Evolutionary conservation across 2,888 invertebrate genomes (phyloP).

Genomic region (Cephus pulcher): DNA sequence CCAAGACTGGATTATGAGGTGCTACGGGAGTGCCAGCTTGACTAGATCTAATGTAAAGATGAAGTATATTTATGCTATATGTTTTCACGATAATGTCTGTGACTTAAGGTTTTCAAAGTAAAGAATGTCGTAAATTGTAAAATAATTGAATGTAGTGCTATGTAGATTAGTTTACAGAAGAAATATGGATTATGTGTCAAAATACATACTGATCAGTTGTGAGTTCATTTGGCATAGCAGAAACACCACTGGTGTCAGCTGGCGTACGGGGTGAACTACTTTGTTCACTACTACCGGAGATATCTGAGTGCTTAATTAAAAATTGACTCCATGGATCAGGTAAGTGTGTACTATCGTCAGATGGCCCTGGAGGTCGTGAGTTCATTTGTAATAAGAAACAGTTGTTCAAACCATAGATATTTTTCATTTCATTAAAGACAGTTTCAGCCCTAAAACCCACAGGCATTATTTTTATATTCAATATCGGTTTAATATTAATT

Average conservation of each 20-base stretch:
- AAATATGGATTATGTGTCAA: neutral
- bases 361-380: conserved; percentile 75
- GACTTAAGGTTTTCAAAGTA: neutral
- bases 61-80: neutral
- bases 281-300: conserved; percentile 64
- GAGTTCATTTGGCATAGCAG: conserved; percentile 64
- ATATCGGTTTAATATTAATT: neutral
- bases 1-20: conserved; percentile 48
- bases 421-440: conserved; percentile 86
- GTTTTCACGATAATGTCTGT: neutral
- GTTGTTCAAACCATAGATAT: conserved; percentile 85
- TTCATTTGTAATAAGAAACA: conserved; percentile 93
- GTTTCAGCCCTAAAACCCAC: conserved; percentile 79
- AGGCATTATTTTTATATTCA: neutral
- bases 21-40: conserved; percentile 60
- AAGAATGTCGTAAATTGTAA: neutral
- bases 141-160: neutral
- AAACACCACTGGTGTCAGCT: conserved; percentile 68
- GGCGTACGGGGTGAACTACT: conserved; percentile 72
- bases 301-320: conserved; percentile 71
- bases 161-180: neutral
- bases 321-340: conserved; percentile 90
- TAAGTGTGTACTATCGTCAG: conserved; percentile 69
- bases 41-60: conserved; percentile 46
- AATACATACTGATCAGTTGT: conserved; percentile 43